phyloP scores from a whole-genome alignment of 1,140 invertebrate genomes.

The Octopus bimaculoides region DNA sequence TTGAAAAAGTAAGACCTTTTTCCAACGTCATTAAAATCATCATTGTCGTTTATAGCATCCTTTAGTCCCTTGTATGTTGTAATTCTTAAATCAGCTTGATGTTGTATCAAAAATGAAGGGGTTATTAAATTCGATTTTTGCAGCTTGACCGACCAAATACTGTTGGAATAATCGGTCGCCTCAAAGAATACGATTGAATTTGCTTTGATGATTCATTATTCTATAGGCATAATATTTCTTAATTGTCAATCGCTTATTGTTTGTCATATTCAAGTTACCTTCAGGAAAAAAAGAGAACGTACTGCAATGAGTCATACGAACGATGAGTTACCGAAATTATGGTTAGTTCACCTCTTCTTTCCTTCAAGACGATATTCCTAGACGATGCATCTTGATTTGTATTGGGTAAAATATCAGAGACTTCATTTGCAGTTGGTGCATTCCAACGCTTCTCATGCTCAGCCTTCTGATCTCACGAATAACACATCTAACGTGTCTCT shows the following conservation, averaged over 20 bases:
- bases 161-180: neutral
- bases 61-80: neutral
- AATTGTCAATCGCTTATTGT: slow-evolving; percentile 3
- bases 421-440: neutral
- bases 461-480: no score
- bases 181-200: neutral
- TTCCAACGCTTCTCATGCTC: no score
- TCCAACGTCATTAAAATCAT: slow-evolving; percentile 1
- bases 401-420: neutral
- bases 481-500: no score
- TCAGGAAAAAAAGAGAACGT: neutral
- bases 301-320: neutral
- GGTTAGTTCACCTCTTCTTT: neutral
- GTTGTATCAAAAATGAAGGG: neutral
- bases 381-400: neutral
- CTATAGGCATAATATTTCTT: no score
- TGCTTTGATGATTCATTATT: neutral
- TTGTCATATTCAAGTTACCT: neutral
- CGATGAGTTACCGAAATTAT: neutral
- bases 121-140: neutral
- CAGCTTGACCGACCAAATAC: neutral
- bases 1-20: neutral
- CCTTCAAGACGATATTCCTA: neutral
- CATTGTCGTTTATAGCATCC: slow-evolving; percentile 1
- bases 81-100: neutral